Conservation (phyloP, 2,797 vertebrate species). For the Acrossocheilus wenchowensis region DNA sequence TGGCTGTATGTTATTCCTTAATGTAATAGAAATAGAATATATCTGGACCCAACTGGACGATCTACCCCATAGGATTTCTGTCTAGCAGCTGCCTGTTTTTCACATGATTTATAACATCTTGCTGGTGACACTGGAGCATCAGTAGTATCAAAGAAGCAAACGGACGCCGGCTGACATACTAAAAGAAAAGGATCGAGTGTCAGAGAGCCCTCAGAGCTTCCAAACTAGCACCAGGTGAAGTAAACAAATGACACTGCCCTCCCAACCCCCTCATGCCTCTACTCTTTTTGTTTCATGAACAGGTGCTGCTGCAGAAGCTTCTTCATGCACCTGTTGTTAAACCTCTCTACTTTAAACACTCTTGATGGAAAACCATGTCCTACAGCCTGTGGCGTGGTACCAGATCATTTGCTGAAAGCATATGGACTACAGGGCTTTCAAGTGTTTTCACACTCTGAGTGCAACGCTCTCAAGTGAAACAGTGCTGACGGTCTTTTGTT, state of each 20-base stretch:
- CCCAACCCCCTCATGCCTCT: conserved; percentile 15
- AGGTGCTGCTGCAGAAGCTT: conserved; percentile 50
- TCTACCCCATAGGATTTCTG: neutral
- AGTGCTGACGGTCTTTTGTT: too few species aligned
- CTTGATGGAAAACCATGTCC: neutral
- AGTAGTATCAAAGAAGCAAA: conserved; percentile 11
- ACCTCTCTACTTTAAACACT: neutral
- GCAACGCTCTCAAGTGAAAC: neutral
- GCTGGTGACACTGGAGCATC: neutral
- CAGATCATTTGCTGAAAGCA: conserved; percentile 1
- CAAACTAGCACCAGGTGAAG: conserved; percentile 50
- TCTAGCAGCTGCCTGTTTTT: neutral
- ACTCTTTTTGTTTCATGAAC: conserved; percentile 45
- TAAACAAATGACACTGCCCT: conserved; percentile 52
- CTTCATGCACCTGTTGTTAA: conserved; percentile 15
- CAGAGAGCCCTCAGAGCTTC: conserved; percentile 2
- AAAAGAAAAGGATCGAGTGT: conserved; percentile 12
- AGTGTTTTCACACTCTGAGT: neutral
- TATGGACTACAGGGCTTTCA: neutral
- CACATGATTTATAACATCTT: neutral
- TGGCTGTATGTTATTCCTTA: neutral
- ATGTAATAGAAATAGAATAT: neutral
- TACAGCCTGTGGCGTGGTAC: neutral
- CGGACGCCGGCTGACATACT: neutral
- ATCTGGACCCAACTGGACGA: neutral